phyloP scores from a whole-genome alignment of 2,113 vertebrate genomes.

The Galbula dea region DNA sequence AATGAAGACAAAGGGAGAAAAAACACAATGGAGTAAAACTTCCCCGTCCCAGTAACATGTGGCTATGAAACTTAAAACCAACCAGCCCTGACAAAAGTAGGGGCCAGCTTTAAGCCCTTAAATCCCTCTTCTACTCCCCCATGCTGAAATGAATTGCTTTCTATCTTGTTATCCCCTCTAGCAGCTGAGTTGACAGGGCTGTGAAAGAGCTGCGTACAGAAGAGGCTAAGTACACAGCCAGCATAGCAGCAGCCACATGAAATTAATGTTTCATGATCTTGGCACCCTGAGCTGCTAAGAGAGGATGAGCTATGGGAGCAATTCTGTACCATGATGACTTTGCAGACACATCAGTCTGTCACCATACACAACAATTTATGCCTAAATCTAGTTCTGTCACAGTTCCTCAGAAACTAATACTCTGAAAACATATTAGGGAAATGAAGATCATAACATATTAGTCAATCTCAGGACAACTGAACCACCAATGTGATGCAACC shows the following conservation, averaged over 20 bases:
- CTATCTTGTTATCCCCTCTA: not conserved
- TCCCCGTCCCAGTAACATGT: not conserved
- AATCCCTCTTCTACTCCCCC: not conserved
- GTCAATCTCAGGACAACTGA: conserved; percentile 6
- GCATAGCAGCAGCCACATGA: not conserved
- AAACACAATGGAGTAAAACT: not conserved
- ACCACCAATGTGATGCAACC: not conserved
- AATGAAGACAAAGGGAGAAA: not conserved
- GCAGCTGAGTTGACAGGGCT: not conserved
- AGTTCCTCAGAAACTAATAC: conserved; percentile 25
- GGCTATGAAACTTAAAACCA: not conserved
- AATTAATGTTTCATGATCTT: not conserved
- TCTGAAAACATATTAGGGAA: conserved; percentile 43
- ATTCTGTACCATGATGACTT: not conserved
- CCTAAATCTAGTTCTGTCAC: conserved; percentile 23
- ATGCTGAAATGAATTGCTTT: not conserved
- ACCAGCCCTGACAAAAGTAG: not conserved
- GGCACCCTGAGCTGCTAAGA: not conserved
- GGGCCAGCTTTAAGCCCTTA: not conserved
- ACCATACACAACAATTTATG: conserved; percentile 5
- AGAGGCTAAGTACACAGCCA: not conserved
- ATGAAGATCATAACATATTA: conserved; percentile 44
- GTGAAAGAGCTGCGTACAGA: not conserved
- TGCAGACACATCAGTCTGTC: conserved; percentile 33
- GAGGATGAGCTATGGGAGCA: conserved; percentile 7